Evolutionary conservation across 2,888 invertebrate genomes (phyloP).

Genomic region (Hydriomena furcata): DNA sequence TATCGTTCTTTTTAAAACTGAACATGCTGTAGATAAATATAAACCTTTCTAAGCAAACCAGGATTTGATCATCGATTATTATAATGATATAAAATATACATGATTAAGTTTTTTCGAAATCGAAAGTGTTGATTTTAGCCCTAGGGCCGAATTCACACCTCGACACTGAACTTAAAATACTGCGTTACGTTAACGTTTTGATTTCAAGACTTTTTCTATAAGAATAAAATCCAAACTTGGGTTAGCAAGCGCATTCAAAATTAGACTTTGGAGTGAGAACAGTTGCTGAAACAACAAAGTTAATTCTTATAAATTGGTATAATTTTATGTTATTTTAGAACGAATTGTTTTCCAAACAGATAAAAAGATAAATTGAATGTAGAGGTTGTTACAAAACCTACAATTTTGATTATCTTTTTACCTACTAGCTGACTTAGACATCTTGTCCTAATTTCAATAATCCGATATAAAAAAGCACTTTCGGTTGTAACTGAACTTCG

Average conservation of each 20-base stretch:
- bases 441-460: too few species aligned
- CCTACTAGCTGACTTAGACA: too few species aligned
- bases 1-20: too few species aligned
- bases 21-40: neutral
- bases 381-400: neutral
- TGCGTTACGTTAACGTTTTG: slow-evolving; percentile 8
- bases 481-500: too few species aligned
- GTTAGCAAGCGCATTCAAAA: neutral
- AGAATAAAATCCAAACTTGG: slow-evolving; percentile 6
- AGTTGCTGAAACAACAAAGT: slow-evolving; percentile 10
- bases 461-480: too few species aligned
- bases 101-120: slow-evolving; percentile 38
- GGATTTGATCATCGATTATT: slow-evolving; percentile 40
- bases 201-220: neutral
- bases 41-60: slow-evolving; percentile 17
- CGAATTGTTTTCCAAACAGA: slow-evolving; percentile 8
- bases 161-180: slow-evolving; percentile 8
- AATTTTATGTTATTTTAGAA: slow-evolving; percentile 12
- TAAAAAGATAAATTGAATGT: neutral
- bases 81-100: slow-evolving; percentile 46
- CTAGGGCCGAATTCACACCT: slow-evolving; percentile 46
- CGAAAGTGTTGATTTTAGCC: slow-evolving; percentile 56
- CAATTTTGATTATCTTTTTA: too few species aligned
- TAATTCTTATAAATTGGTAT: slow-evolving; percentile 16
- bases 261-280: slow-evolving; percentile 5